These are phyloP conservation scores for Luperina nickerlii DNA, from an alignment of 2,888 invertebrate genomes.

Conservation along the genomic window DNA sequence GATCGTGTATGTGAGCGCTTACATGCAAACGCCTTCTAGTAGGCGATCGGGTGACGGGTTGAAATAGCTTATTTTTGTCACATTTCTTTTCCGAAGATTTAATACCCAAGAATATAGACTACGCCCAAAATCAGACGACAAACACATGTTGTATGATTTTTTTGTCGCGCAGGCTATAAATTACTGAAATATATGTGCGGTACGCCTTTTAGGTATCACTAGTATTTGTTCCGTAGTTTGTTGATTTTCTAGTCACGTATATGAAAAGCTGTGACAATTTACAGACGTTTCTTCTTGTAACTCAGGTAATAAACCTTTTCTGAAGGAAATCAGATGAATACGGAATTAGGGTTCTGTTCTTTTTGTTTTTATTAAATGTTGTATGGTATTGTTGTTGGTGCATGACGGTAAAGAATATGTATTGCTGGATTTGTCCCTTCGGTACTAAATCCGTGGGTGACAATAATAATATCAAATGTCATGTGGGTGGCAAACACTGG, in stretches of 20 bases:
- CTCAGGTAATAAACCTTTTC: conserved; percentile 26
- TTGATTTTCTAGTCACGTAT: conserved; percentile 48
- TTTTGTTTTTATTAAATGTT: conserved; percentile 34
- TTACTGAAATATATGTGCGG: conserved; percentile 20
- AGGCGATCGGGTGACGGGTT: no score
- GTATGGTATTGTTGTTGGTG: conserved; percentile 20
- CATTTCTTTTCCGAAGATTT: conserved; percentile 2
- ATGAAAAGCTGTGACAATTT: conserved; percentile 45
- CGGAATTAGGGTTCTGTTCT: conserved; percentile 19
- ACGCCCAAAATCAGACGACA: conserved; percentile 1
- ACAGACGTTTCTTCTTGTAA: conserved; percentile 9
- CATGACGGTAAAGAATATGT: conserved; percentile 10
- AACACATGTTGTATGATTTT: conserved; percentile 16
- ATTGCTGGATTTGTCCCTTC: background rate
- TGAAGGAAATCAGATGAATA: conserved; percentile 31
- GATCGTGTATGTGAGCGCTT: no score
- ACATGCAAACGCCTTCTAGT: no score
- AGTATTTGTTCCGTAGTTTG: conserved; percentile 14
- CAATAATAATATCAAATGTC: background rate
- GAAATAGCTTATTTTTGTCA: conserved; percentile 7
- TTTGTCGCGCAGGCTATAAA: conserved; percentile 23
- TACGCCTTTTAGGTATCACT: conserved; percentile 15
- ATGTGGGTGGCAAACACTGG: background rate
- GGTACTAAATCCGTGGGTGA: background rate
- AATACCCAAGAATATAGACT: background rate